Conservation (phyloP, 2,113 vertebrate genomes). For the Nicator chloris region DNA sequence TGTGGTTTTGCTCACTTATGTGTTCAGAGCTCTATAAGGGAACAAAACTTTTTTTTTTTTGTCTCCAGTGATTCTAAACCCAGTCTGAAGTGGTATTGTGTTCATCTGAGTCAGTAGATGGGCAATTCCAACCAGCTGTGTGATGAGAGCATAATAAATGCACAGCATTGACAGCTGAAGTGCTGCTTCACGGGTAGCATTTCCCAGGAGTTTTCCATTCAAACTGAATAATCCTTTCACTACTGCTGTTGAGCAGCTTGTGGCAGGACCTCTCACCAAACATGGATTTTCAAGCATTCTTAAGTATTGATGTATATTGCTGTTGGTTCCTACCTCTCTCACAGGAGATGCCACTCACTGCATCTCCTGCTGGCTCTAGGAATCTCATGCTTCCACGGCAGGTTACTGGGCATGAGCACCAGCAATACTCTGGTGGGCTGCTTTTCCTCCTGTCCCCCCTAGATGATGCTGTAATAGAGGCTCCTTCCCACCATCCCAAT, state of each 20-base stretch:
- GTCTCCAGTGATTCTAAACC: not conserved
- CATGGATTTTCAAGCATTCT: not conserved
- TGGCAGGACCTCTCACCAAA: not conserved
- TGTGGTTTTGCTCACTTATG: not conserved
- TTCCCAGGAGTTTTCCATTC: constrained; percentile 12
- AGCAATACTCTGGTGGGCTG: not conserved
- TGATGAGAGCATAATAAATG: not conserved
- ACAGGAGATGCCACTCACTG: not conserved
- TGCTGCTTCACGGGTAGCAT: not conserved
- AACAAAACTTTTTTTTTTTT: not conserved
- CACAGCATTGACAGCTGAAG: not conserved
- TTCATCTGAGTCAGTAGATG: not conserved
- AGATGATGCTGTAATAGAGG: constrained; percentile 60
- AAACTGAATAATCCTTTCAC: not conserved
- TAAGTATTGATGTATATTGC: constrained; percentile 25
- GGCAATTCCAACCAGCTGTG: not conserved
- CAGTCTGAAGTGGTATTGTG: not conserved
- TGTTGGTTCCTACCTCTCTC: not conserved
- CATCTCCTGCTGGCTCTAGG: not conserved
- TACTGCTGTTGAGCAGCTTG: not conserved
- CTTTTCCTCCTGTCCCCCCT: constrained; percentile 39
- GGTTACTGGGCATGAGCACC: not conserved
- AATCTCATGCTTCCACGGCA: not conserved
- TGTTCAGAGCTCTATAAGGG: not conserved
- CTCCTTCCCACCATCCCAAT: not conserved